Evolutionary conservation across 2,113 vertebrate genomes (phyloP).

Genomic region (Regulus satrapa): DNA sequence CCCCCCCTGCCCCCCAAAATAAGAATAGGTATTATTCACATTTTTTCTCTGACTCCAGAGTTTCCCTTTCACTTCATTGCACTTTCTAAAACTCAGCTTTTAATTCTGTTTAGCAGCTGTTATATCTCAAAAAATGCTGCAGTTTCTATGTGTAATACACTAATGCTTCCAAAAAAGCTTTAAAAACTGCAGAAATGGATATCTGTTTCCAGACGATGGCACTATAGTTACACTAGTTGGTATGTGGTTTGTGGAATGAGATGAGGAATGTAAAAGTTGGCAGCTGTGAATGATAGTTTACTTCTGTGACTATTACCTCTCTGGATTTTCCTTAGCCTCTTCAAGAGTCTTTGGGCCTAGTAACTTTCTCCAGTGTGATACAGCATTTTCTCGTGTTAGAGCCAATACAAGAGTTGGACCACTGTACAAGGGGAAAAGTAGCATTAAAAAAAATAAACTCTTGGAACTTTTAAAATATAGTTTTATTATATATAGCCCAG

Average conservation of each 20-base stretch:
- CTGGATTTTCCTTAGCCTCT: constrained; percentile 45
- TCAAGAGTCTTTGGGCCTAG: constrained; percentile 62
- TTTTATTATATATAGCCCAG: neutral
- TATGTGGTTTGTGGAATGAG: neutral
- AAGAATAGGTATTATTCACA: neutral
- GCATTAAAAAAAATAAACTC: neutral
- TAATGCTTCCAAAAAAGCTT: neutral
- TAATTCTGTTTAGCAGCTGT: neutral
- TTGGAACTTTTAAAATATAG: neutral
- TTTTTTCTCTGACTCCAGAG: neutral
- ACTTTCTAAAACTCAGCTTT: neutral
- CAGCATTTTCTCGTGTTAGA: constrained; percentile 63
- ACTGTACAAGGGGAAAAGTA: neutral
- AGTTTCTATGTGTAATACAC: neutral
- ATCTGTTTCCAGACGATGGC: constrained; percentile 40
- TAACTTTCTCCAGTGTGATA: constrained; percentile 63
- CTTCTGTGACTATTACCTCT: constrained; percentile 38
- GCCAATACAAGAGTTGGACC: constrained; percentile 71
- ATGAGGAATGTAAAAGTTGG: neutral
- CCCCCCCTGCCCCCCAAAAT: fast-evolving
- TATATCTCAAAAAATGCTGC: neutral
- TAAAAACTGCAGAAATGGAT: neutral
- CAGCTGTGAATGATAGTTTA: neutral
- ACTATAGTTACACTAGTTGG: neutral
- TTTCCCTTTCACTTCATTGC: neutral